Evolutionary conservation across 2,113 vertebrate genomes (phyloP).

Genomic region (Petroica traversi): DNA sequence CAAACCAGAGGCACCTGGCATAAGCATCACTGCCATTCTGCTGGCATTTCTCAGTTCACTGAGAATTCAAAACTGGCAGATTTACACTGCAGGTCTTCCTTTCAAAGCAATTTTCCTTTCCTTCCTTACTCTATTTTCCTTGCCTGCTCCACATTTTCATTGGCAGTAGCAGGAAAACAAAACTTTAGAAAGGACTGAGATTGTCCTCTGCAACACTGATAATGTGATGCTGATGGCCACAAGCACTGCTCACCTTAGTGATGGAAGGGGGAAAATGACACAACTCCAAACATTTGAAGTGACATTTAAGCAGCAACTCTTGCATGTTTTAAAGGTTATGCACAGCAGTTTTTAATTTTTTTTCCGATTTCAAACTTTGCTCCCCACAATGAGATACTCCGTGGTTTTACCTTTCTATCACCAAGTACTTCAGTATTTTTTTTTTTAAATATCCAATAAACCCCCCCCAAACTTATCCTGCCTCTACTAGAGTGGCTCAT

Average conservation of each 20-base stretch:
- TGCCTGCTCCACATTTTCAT: background rate
- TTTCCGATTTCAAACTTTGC: background rate
- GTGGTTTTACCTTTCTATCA: background rate
- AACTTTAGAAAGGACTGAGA: background rate
- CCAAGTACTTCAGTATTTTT: background rate
- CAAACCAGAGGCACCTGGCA: background rate
- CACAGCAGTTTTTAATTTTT: background rate
- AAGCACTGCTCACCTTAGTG: background rate
- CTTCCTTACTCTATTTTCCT: background rate
- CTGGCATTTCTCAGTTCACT: background rate
- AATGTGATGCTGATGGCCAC: background rate
- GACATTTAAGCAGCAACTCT: background rate
- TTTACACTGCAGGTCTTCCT: background rate
- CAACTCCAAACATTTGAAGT: background rate
- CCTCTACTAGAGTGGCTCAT: background rate
- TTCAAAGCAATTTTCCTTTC: background rate
- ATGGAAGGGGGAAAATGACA: background rate
- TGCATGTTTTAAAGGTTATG: background rate
- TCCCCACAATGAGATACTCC: background rate
- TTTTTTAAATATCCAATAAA: background rate
- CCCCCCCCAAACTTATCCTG: background rate
- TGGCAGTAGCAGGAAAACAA: background rate
- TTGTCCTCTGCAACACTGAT: background rate
- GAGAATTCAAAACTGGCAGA: background rate
- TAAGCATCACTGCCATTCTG: rapidly evolving